Percentiles rank a stretch among this genome's conserved stretches.
These are phyloP conservation scores for Apostichopus leukothele DNA, from an alignment of 53 echinoderm and acorn worm genomes.

Conservation along the genomic window DNA sequence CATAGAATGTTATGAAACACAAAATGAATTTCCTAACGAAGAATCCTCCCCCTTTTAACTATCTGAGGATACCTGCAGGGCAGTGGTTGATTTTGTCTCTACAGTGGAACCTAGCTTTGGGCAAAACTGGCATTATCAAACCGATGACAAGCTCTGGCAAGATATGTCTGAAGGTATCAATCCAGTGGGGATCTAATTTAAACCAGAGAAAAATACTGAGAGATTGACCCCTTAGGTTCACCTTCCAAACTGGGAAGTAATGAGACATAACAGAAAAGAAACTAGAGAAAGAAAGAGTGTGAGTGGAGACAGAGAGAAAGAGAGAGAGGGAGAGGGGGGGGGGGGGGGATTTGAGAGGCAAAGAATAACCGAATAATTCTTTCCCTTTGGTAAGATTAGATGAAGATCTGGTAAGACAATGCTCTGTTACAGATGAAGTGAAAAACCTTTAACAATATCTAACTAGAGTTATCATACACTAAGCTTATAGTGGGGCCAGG, in stretches of 20 bases:
- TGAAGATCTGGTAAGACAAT: neutral
- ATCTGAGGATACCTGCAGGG: constrained; percentile 7
- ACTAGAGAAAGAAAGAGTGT: neutral
- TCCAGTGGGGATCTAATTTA: constrained; percentile 43
- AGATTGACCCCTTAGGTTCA: constrained; percentile 29
- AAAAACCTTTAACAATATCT: neutral
- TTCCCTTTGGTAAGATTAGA: neutral
- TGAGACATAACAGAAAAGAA: neutral
- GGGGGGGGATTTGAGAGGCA: neutral
- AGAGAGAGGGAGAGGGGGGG: neutral
- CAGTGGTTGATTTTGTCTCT: constrained; percentile 9
- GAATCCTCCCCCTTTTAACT: neutral
- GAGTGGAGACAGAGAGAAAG: neutral
- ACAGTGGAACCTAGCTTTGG: neutral
- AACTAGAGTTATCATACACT: neutral
- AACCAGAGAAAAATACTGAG: constrained; percentile 6
- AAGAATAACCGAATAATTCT: neutral
- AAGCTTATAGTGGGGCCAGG: too few species aligned
- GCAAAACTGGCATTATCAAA: neutral
- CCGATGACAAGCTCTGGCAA: constrained; percentile 2
- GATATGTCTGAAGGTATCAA: constrained; percentile 28
- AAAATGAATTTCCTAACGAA: neutral
- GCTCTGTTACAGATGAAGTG: neutral
- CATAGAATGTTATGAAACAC: too few species aligned
- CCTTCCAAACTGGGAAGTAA: neutral